A percentile compares a stretch with the other conserved stretches of the same genome.
These are phyloP conservation scores for Centropyge bicolor DNA, from an alignment of 2,797 vertebrate species.

Conservation along the genomic window DNA sequence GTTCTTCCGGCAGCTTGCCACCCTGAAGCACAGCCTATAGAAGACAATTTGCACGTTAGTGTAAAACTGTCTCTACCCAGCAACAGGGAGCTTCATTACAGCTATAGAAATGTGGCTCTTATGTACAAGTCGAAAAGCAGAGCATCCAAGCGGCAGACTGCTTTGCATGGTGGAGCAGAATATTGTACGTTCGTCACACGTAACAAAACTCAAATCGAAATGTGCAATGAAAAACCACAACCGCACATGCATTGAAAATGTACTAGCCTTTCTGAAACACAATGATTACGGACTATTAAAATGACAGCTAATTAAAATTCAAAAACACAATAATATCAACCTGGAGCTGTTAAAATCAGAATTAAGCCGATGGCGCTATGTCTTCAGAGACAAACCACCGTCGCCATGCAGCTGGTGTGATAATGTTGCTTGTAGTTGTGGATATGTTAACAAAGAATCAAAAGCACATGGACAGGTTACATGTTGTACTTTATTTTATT, in stretches of 20 bases:
- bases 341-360: too few species aligned
- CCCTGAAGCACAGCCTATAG: constrained; percentile 1
- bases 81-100: not conserved
- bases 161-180: not conserved
- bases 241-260: not conserved
- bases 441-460: too few species aligned
- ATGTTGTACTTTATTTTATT: too few species aligned
- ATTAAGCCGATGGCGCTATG: too few species aligned
- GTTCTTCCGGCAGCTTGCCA: constrained; percentile 11
- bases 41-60: not conserved
- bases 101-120: not conserved
- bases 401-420: too few species aligned
- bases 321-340: too few species aligned
- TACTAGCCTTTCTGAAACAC: too few species aligned
- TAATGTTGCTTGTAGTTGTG: too few species aligned
- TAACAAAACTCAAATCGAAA: not conserved
- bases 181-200: not conserved
- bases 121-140: not conserved
- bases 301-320: too few species aligned
- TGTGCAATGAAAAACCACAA: not conserved
- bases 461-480: too few species aligned
- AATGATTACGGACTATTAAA: too few species aligned
- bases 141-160: not conserved
- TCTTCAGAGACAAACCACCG: too few species aligned
- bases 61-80: constrained; percentile 11